Percentiles rank a stretch among this genome's conserved stretches.
Evolutionary conservation across 30 jellyfish, hydroid and myxozoan species (phyloP).

Genomic region (Rhopilema esculentum): DNA sequence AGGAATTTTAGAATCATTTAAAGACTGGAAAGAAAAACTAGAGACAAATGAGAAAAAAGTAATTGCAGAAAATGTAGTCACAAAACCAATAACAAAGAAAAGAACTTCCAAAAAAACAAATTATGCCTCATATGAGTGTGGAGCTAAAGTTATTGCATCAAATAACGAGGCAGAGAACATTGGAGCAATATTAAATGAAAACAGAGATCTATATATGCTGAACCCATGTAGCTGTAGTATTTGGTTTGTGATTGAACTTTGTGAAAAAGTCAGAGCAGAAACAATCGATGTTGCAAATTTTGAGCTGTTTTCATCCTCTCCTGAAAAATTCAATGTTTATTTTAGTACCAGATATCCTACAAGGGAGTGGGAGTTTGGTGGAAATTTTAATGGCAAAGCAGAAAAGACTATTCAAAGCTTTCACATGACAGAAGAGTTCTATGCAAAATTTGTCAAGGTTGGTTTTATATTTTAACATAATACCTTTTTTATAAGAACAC

Average conservation of each 20-base stretch:
- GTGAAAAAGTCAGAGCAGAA: conserved; percentile 92
- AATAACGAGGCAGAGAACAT: conserved; percentile 80
- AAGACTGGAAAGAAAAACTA: conserved; percentile 90
- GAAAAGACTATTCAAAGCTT: conserved; percentile 74
- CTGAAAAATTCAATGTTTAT: conserved; percentile 76
- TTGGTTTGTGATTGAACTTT: conserved; percentile 96
- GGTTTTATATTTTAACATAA: not conserved
- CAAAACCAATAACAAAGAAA: conserved; percentile 10
- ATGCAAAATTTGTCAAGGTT: conserved; percentile 96
- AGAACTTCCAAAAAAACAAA: conserved; percentile 65
- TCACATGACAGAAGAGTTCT: conserved; percentile 75
- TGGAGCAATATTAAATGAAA: conserved; percentile 88
- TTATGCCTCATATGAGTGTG: conserved; percentile 97
- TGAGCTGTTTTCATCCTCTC: conserved; percentile 97
- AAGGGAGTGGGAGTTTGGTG: conserved; percentile 94
- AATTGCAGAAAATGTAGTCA: conserved; percentile 39
- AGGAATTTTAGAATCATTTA: conserved; percentile 79
- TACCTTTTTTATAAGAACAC: too few relatives aligned
- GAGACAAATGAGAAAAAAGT: conserved; percentile 56
- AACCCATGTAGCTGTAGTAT: conserved; percentile 91
- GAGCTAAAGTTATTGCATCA: conserved; percentile 95
- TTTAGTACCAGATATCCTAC: conserved; percentile 91
- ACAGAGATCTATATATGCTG: conserved; percentile 94
- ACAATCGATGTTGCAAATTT: conserved; percentile 91
- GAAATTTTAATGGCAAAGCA: conserved; percentile 64